These are phyloP conservation scores for Helicoverpa zea DNA, from an alignment of 1,140 invertebrate species.

Conservation along the genomic window DNA sequence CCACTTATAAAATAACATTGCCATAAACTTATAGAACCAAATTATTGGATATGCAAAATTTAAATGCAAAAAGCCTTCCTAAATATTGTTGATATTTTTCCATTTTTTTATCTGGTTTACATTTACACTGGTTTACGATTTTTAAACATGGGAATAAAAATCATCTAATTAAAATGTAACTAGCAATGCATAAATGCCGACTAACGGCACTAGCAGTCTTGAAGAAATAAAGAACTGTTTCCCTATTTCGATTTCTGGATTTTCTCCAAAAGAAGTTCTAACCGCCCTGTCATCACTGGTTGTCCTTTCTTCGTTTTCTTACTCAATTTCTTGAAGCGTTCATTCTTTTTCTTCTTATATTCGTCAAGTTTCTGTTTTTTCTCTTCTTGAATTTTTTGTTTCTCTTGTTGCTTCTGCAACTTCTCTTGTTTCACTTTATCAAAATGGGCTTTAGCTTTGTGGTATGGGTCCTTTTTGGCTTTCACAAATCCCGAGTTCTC, in stretches of 20 bases:
- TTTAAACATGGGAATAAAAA: no score
- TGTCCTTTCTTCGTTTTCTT: conserved; percentile 92
- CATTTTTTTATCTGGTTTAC: no score
- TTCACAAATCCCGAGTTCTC: not conserved
- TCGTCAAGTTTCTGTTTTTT: conserved; percentile 88
- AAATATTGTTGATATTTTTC: no score
- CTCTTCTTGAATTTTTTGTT: conserved; percentile 85
- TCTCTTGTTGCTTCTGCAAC: conserved; percentile 84
- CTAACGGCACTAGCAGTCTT: not conserved
- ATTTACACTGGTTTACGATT: no score
- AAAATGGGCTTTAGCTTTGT: conserved; percentile 87
- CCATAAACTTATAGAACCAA: not conserved
- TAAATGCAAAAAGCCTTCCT: no score
- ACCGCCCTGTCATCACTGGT: conserved; percentile 91
- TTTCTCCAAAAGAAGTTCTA: conserved; percentile 92
- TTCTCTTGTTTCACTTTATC: conserved; percentile 88
- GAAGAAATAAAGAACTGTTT: not conserved
- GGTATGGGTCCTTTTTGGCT: conserved; percentile 74
- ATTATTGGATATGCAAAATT: no score
- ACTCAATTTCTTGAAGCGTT: conserved; percentile 89
- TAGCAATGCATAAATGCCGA: no score
- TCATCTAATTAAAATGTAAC: no score
- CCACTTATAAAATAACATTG: not conserved
- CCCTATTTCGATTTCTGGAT: conserved; percentile 72
- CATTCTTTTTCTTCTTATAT: conserved; percentile 89